A percentile compares a stretch with the other conserved stretches of the same genome.
Conservation (phyloP, 2,888 invertebrate species). For the Netelia inedita region DNA sequence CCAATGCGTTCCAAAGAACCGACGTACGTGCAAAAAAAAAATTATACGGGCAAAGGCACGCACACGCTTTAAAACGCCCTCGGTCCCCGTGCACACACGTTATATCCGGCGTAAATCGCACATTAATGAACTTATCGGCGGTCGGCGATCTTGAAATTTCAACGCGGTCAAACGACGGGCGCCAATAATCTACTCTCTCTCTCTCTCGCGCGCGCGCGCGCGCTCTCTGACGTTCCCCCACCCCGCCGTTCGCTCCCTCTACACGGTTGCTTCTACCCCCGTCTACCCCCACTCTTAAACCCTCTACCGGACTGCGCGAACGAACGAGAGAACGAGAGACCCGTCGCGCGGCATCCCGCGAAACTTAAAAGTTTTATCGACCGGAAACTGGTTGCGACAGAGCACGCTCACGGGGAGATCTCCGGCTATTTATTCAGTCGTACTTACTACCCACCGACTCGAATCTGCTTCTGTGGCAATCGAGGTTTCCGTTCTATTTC, state of each 20-base stretch:
- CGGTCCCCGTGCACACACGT: constrained; percentile 38
- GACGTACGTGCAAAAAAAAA: not conserved
- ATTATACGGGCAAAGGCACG: not conserved
- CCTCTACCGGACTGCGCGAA: constrained; percentile 15
- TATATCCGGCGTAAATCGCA: constrained; percentile 73
- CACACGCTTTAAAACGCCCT: not conserved
- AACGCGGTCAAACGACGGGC: constrained; percentile 71
- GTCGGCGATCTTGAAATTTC: constrained; percentile 76
- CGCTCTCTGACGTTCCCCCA: too few species aligned
- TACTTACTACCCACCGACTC: constrained; percentile 36
- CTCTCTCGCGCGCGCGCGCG: too few species aligned
- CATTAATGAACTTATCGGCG: constrained; percentile 76
- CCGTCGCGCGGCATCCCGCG: constrained; percentile 66
- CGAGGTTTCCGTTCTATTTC: constrained; percentile 16
- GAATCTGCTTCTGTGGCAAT: constrained; percentile 33
- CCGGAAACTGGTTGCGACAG: constrained; percentile 71
- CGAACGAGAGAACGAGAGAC: constrained; percentile 63
- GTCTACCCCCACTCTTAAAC: constrained; percentile 3
- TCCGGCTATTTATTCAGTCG: constrained; percentile 40
- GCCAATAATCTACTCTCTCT: constrained; percentile 57
- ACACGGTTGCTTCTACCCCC: too few species aligned
- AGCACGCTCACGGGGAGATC: constrained; percentile 33
- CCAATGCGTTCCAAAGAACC: constrained; percentile 7
- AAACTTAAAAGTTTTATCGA: constrained; percentile 71
- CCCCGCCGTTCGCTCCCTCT: too few species aligned